Base-by-base conservation (phyloP, 2,888 invertebrate species). In the Diaperis boleti region DNA sequence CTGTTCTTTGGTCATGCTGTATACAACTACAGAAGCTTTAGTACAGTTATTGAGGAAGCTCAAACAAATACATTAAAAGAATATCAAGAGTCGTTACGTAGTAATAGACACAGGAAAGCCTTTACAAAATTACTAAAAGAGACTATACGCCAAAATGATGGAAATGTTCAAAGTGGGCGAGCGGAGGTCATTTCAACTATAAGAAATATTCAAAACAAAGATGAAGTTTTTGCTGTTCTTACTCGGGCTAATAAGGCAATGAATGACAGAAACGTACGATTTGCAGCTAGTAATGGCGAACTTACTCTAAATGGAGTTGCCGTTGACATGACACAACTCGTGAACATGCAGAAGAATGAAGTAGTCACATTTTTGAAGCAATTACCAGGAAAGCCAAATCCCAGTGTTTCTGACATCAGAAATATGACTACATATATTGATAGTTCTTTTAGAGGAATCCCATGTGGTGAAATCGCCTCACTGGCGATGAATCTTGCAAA, bases 71-170 rank as follows among this genome's bases (percentile, higher is more conserved):
- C 83, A 10, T 82, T 87, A 71, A 82, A 84, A 62, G 83, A 85
- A 17, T 85, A 84, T 68, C 79, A 85, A 1, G 73, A 81, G 3
- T 83, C 83, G 1, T 79, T 87, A 1, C 76, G 85, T 26, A 86
- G 86, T 63, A 86, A 86, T 68, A 79, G 83, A 37, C 86, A 86
- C 69, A 76, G 87, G 68, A 86, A 84, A 83, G 85, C 85, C 54
- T 86, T 86, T 70, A 84, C 85, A 70, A 86, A 86, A 76, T 74
- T 87, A 67, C 80, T 83, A 69, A 86, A 85, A 1, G 85, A 86
- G 72, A 84, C 86, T 0, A 78, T 86, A 14, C 75, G 84, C 31
- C 73, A 82, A 0, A 82, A 84, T 67, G 67, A 75, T 22, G 85
- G 86, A 20, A 71, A 81, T 3, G 74, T 82, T 1, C 52, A 45